A percentile compares a stretch with the other conserved stretches of the same genome.
Conservation (phyloP, 2,113 vertebrate genomes). For the Percopsis transmontana region DNA sequence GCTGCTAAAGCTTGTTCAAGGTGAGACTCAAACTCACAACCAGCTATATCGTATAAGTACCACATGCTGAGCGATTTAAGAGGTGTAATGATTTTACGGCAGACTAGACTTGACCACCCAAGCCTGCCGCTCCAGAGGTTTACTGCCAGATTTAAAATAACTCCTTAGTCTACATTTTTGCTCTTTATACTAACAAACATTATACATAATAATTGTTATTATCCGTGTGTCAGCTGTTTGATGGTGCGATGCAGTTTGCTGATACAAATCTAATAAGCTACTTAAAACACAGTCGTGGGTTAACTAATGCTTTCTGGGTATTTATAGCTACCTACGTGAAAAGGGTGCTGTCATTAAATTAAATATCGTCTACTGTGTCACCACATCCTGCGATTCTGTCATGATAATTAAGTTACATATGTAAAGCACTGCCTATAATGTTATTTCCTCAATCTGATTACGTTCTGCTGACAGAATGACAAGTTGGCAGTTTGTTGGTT, state of each 20-base stretch:
- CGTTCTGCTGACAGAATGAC: conserved; percentile 63
- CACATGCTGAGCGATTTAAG: too few relatives aligned
- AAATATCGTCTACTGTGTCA: conserved; percentile 68
- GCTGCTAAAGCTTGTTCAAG: too few relatives aligned
- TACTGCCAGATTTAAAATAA: too few relatives aligned
- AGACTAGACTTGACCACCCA: too few relatives aligned
- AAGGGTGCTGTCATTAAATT: conserved; percentile 68
- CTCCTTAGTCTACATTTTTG: neutral
- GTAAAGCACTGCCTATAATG: conserved; percentile 74
- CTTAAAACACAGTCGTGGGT: conserved; percentile 51
- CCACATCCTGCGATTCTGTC: conserved; percentile 67
- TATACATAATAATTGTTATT: conserved; percentile 1
- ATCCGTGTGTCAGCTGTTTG: conserved; percentile 32
- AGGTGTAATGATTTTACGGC: too few relatives aligned
- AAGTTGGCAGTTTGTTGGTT: conserved; percentile 43
- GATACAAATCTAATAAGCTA: conserved; percentile 51
- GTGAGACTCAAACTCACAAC: too few relatives aligned
- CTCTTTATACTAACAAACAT: neutral
- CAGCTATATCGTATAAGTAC: too few relatives aligned
- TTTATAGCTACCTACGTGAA: conserved; percentile 55
- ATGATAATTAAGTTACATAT: conserved; percentile 79
- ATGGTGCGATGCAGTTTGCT: conserved; percentile 31
- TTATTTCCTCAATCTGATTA: conserved; percentile 75
- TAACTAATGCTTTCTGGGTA: conserved; percentile 65
- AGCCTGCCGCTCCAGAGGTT: too few relatives aligned